Base-by-base conservation (phyloP, 2,888 invertebrate species). In the Drosophila subquinaria region DNA sequence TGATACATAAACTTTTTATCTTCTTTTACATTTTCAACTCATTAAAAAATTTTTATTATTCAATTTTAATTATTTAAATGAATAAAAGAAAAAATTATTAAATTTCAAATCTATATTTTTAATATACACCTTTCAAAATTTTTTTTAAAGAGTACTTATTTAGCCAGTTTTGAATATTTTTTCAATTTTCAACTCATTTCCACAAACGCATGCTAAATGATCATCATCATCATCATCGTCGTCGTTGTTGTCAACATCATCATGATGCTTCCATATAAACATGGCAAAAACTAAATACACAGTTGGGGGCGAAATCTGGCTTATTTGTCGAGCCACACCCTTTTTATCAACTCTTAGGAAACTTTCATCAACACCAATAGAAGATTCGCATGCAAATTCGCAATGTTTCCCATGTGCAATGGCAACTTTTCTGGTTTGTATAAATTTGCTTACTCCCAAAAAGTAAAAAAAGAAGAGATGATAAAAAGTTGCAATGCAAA, bases 301-400 rank as follows among this genome's bases (percentile, higher is more conserved):
- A 45, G 45, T 52, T 33, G 27, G 17, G 38, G 20, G 33, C 27
- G 45, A 65, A 57, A 33, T 43, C 79, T 71, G 64, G 53, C 55
- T 73, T 73, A 69, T 83, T 78, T 53, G 65, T 40, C 30, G 59
- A 69, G 70, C 67, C 73, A 57, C 67, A 67, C 53, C 61, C 63
- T 56, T 68, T 72, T 77, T 73, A 73, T 74, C 70, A 70, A 68
- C 86, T 74, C 55, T 81, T 63, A 51, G 68, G 36, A 76, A 83
- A 80, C 65, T 77, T 88, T 70, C 78, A 81, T 70, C 76, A 72
- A 81, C 84, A 59, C 88, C 86, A 88, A 88, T 78, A 78, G 78
- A 85, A 56, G 70, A 88, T 82, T 86, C 81, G 67, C 76, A 88
- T 84, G 87, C 73, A 82, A 82, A 88, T 81, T 79, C 59, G 56